Evolutionary conservation across 2,888 invertebrate genomes (phyloP), one percentile per base, ranked within the genome.

Genomic region (Hesperia comma): DNA sequence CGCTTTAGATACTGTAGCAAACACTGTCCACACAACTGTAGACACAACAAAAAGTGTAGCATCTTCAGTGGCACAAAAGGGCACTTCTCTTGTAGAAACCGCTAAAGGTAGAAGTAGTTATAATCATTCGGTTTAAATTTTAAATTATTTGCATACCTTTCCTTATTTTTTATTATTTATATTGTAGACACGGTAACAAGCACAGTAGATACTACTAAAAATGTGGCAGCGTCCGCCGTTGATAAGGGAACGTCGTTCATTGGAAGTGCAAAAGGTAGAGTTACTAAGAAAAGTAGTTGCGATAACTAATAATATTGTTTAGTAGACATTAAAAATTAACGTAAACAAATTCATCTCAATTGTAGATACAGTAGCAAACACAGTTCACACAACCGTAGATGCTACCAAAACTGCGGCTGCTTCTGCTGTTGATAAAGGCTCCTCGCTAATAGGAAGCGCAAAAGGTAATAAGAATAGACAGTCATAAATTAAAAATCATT

Each of bases 121-220:
- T 43, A 58, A 40, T 21, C 54, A 61, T 33, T 26, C 17, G 15
- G 21, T 33, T 57, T 21, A 26, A 15, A 5, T n/a, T 46, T 46
- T 33, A 40, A 40, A 26, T 57, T 57, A 57, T 32, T 55, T 55
- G 37, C 37, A 10, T 10, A 41, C 7, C 37, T 43, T 51, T 0
- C 7, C 15, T 49, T 19, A 40, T 12, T n/a, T 17, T 51, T 2
- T 26, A 12, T 41, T 46, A 60, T 41, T 10, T 32, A 6, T 64
- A 54, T 66, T n/a, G 58, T 79, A 85, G 83, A 83, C 66, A 79
- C 83, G 3, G 78, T 85, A 67, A 73, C 77, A 26, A 79, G 74
- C 64, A 82, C 82, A 49, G 77, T 83, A 56, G 84, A 84, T 67
- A 77, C 77, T 14, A 83, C 83, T 8, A 85, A 83, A 73, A 83